Base-by-base conservation (phyloP, 2,888 invertebrate genomes). In the Standfussiana lucernea region DNA sequence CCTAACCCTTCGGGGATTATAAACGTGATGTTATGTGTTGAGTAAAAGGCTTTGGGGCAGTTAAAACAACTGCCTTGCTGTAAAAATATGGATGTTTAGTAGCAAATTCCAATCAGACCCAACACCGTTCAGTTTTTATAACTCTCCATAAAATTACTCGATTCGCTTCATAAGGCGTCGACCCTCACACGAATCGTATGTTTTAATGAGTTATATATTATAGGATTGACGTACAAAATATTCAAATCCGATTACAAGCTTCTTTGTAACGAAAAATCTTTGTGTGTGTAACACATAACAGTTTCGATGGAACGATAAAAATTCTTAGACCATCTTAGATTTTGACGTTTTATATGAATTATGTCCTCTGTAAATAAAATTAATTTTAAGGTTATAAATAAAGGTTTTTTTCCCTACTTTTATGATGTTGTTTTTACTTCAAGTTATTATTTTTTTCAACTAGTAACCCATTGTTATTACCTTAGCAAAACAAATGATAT, bases 201-300 rank as follows among this genome's bases (percentile, higher is more conserved):
- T 78, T 90, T 89, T 89, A 91, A 90, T 90, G 89, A 89, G 88
- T 92, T 89, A 90, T 91, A 91, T 92, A 90, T 92, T 89, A 92
- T 89, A 90, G 85, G 89, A 91, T 90, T 90, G 86, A 90, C 87
- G 87, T 87, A 87, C 78, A 89, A 90, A 91, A 89, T 89, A 87
- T 90, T 87, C 83, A 88, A 89, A 89, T 87, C 90, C 86, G 85
- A 85, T 87, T 86, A 86, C 82, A 85, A 76, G 73, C 74, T 72
- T 75, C 76, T 85, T 86, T 84, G 84, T 86, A 86, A 67, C 53
- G 50, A 71, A 77, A 72, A 73, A 70, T 66, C 50, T 42, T 67
- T 82, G 87, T 89, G 86, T 89, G 86, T 70, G 79, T 89, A 85
- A 66, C 65, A 65, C 68, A 61, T 61, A 56, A 82, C 69, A 78